A percentile compares a stretch with the other conserved stretches of the same genome.
These are phyloP conservation scores for Poecilus cupreus DNA, from an alignment of 2,888 invertebrate species.

Conservation along the genomic window DNA sequence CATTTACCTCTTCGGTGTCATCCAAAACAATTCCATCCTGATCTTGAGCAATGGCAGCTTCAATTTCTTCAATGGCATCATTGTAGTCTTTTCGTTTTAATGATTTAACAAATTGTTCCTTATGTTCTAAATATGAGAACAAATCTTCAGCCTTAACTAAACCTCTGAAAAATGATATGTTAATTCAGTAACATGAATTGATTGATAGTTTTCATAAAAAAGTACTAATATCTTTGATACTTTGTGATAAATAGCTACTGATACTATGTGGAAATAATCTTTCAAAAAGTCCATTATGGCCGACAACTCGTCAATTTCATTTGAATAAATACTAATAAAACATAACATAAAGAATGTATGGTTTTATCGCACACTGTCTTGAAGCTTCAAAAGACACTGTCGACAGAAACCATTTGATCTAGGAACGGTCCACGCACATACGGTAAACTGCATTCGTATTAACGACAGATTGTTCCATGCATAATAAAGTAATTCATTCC, in stretches of 20 bases:
- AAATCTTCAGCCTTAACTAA: conserved; percentile 89
- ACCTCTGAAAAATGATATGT: conserved; percentile 73
- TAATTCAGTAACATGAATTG: not conserved
- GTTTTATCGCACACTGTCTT: conserved; percentile 75
- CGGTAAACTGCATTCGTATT: conserved; percentile 45
- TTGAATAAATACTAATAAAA: conserved; percentile 1
- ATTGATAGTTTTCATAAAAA: too few relatives aligned
- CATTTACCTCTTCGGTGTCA: conserved; percentile 30
- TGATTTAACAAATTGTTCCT: conserved; percentile 85
- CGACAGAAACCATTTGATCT: conserved; percentile 72
- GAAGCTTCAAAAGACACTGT: conserved; percentile 72
- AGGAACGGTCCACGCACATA: conserved; percentile 64
- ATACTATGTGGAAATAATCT: not conserved
- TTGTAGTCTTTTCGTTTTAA: conserved; percentile 89
- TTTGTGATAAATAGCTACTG: not conserved
- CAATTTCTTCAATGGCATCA: conserved; percentile 92
- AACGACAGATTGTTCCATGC: conserved; percentile 34
- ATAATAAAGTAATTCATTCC: not conserved
- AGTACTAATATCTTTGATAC: too few relatives aligned
- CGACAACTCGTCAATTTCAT: not conserved
- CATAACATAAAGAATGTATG: conserved; percentile 68
- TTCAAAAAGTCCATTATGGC: conserved; percentile 29
- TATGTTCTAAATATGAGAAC: conserved; percentile 87
- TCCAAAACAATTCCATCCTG: conserved; percentile 54
- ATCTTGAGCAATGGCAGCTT: conserved; percentile 79